Evolutionary conservation across 2,797 vertebrate genomes (phyloP).

Genomic region (Schizothorax lantsangensis): DNA sequence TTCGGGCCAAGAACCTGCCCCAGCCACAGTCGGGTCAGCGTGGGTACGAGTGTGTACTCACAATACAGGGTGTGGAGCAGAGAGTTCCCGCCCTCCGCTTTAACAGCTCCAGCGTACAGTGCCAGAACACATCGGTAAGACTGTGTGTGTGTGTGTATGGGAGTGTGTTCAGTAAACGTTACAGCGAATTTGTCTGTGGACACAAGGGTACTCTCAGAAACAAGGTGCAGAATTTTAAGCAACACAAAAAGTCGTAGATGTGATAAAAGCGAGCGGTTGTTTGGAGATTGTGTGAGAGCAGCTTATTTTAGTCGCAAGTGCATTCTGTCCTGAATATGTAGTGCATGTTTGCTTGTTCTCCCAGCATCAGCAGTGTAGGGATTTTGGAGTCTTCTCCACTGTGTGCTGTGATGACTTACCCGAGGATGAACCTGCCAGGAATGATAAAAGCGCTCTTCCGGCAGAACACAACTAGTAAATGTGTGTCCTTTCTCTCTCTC

Average conservation of each 20-base stretch:
- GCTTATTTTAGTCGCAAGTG: slow-evolving; percentile 29
- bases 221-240: slow-evolving; percentile 21
- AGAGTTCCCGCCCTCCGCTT: slow-evolving; percentile 93
- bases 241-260: slow-evolving; percentile 5
- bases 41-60: slow-evolving; percentile 94
- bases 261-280: slow-evolving; percentile 34
- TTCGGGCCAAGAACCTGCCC: slow-evolving; percentile 94
- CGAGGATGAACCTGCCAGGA: slow-evolving; percentile 51
- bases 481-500: slow-evolving; percentile 4
- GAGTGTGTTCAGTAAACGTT: slow-evolving; percentile 38
- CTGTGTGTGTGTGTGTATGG: background rate
- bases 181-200: slow-evolving; percentile 55
- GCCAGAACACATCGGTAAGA: slow-evolving; percentile 96
- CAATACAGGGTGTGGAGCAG: slow-evolving; percentile 91
- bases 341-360: slow-evolving; percentile 34
- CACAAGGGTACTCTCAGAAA: slow-evolving; percentile 31
- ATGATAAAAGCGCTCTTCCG: slow-evolving; percentile 52
- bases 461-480: slow-evolving; percentile 53
- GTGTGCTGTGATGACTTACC: slow-evolving; percentile 48
- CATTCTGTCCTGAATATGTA: slow-evolving; percentile 37
- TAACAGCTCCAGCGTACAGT: slow-evolving; percentile 98
- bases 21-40: slow-evolving; percentile 96
- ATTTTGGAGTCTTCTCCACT: slow-evolving; percentile 32
- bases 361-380: slow-evolving; percentile 36
- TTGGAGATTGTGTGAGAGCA: slow-evolving; percentile 21